Evolutionary conservation across 2,888 invertebrate genomes (phyloP).

Genomic region (Incurvaria masculella): DNA sequence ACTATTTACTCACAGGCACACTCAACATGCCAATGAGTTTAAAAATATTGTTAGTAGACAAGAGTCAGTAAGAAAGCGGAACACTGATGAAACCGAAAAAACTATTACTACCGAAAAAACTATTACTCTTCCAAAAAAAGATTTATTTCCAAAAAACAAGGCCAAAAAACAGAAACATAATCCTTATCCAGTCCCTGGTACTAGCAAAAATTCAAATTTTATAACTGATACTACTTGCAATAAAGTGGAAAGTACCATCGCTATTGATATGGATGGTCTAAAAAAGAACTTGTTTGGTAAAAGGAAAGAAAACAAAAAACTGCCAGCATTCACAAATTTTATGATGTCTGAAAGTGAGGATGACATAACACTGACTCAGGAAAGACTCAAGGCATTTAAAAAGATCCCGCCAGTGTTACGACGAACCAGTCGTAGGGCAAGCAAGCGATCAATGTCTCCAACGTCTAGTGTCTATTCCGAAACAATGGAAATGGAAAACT

Average conservation of each 20-base stretch:
- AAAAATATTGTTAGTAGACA: slow-evolving; percentile 24
- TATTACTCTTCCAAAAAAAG: slow-evolving; percentile 20
- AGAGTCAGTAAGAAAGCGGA: slow-evolving; percentile 27
- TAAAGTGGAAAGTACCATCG: not conserved
- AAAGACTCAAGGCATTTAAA: slow-evolving; percentile 31
- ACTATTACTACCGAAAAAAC: slow-evolving; percentile 21
- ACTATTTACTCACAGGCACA: slow-evolving; percentile 35
- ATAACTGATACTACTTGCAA: not conserved
- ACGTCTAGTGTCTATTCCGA: slow-evolving; percentile 32
- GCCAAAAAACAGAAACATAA: not conserved
- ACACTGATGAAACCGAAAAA: slow-evolving; percentile 21
- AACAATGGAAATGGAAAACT: slow-evolving; percentile 37
- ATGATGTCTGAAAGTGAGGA: slow-evolving; percentile 40
- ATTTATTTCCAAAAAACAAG: slow-evolving; percentile 1
- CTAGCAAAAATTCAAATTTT: slow-evolving; percentile 25
- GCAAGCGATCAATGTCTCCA: slow-evolving; percentile 24
- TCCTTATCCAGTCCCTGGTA: slow-evolving; percentile 9
- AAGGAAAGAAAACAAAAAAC: slow-evolving; percentile 27
- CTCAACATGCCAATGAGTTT: slow-evolving; percentile 26
- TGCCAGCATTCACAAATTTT: slow-evolving; percentile 39
- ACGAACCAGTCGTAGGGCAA: slow-evolving; percentile 18
- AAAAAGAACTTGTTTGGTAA: slow-evolving; percentile 27
- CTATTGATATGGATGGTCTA: not conserved
- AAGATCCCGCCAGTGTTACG: slow-evolving; percentile 20
- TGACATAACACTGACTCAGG: slow-evolving; percentile 35